Conservation (phyloP, 2,797 vertebrate genomes). For the Adrianichthys oophorus region DNA sequence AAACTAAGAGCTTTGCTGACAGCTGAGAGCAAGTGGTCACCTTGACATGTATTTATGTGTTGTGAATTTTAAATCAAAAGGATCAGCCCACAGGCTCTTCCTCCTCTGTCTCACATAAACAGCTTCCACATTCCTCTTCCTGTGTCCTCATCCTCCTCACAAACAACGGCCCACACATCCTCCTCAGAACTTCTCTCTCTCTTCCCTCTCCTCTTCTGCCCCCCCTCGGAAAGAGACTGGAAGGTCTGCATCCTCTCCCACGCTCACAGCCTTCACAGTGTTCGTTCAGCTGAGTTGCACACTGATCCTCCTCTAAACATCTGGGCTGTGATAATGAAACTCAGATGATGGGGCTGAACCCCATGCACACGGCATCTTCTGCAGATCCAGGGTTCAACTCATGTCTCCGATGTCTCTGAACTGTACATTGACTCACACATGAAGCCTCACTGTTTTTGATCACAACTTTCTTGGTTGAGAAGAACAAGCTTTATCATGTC, state of each 20-base stretch:
- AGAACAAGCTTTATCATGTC: too few species aligned
- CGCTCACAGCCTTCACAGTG: conserved; percentile 6
- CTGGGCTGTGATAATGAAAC: conserved; percentile 11
- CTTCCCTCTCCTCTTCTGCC: conserved; percentile 83
- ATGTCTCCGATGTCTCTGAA: too few species aligned
- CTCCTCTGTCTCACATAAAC: conserved; percentile 21
- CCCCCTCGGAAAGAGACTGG: conserved; percentile 76
- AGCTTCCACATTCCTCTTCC: conserved; percentile 27
- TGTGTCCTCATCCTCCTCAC: conserved; percentile 11
- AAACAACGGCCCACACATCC: conserved; percentile 31
- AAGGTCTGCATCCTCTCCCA: conserved; percentile 38
- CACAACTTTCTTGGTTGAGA: too few species aligned
- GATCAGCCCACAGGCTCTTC: conserved; percentile 16
- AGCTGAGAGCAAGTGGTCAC: conserved; percentile 10
- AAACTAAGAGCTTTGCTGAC: not conserved
- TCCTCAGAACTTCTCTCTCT: conserved; percentile 36
- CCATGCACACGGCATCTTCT: not conserved
- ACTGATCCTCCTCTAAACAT: conserved; percentile 7
- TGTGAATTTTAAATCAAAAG: conserved; percentile 13
- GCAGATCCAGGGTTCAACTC: too few species aligned
- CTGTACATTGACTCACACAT: too few species aligned
- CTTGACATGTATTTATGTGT: conserved; percentile 32
- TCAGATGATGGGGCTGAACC: conserved; percentile 1
- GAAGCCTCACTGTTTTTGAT: too few species aligned
- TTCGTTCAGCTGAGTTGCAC: conserved; percentile 4